Percentiles rank a stretch among this genome's conserved stretches.
phyloP scores from a whole-genome alignment of 2,113 vertebrate genomes.

The Donacobius atricapilla region DNA sequence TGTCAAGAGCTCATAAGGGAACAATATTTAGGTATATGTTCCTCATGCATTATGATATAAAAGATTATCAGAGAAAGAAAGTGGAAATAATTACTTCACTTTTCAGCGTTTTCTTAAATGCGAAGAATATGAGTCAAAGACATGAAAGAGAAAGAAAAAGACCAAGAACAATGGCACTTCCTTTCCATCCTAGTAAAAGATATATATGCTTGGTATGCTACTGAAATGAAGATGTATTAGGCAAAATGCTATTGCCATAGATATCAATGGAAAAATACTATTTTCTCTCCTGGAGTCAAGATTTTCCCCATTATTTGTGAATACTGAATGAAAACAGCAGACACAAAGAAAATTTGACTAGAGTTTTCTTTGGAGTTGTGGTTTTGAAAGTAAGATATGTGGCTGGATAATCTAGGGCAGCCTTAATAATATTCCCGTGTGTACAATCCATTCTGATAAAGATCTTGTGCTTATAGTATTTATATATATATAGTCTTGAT shows the following conservation, averaged over 20 bases:
- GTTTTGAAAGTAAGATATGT: not conserved
- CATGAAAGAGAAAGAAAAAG: not conserved
- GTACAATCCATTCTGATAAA: not conserved
- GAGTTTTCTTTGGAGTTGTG: not conserved
- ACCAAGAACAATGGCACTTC: not conserved
- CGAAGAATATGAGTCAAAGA: not conserved
- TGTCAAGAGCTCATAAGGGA: not conserved
- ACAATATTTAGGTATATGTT: not conserved
- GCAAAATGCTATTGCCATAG: not conserved
- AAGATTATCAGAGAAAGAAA: not conserved
- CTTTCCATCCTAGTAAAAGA: not conserved
- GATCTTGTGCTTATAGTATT: not conserved
- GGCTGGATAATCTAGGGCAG: not conserved
- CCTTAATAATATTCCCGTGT: not conserved
- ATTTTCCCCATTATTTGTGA: not conserved
- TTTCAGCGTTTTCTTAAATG: not conserved
- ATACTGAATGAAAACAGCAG: not conserved
- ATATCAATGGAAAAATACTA: not conserved
- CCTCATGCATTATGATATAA: not conserved
- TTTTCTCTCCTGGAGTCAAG: not conserved
- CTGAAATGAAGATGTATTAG: not conserved
- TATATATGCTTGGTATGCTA: not conserved
- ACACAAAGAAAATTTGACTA: not conserved
- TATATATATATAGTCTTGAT: not conserved
- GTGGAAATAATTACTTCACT: not conserved